These are phyloP conservation scores for Phaonia tiefii DNA, from an alignment of 2,888 invertebrate genomes.

Conservation along the genomic window DNA sequence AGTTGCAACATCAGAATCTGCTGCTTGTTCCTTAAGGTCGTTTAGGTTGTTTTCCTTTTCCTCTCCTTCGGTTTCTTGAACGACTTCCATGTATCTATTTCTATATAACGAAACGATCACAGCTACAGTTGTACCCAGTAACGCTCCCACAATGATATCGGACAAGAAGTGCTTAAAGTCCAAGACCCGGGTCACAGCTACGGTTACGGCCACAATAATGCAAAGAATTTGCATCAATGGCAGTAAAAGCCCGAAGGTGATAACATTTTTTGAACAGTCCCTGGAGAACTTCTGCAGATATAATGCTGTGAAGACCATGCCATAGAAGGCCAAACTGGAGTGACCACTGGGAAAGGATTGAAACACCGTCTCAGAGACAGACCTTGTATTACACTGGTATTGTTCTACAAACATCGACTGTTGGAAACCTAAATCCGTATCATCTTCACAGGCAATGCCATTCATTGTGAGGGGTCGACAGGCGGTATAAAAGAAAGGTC, in stretches of 20 bases:
- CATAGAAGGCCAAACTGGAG: constrained; percentile 71
- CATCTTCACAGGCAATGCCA: constrained; percentile 67
- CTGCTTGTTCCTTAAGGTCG: too few species aligned
- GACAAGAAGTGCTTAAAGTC: constrained; percentile 99
- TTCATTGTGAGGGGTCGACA: constrained; percentile 69
- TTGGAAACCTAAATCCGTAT: not conserved
- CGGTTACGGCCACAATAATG: constrained; percentile 89
- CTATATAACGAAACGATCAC: constrained; percentile 81
- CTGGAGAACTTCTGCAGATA: constrained; percentile 67
- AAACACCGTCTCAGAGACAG: constrained; percentile 28
- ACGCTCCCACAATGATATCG: constrained; percentile 87
- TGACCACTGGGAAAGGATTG: constrained; percentile 76
- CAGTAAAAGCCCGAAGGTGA: not conserved
- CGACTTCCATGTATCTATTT: constrained; percentile 3
- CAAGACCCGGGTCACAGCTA: constrained; percentile 92
- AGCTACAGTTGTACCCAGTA: constrained; percentile 55
- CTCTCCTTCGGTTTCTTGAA: not conserved
- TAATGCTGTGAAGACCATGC: constrained; percentile 71
- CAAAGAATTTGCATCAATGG: constrained; percentile 85
- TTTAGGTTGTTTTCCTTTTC: too few species aligned
- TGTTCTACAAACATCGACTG: constrained; percentile 20
- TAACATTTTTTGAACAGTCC: not conserved
- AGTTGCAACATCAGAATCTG: too few species aligned
- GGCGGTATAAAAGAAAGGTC: constrained; percentile 73
- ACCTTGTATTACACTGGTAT: constrained; percentile 38